Conservation (phyloP, 2,888 invertebrate species). For the Sminthurides aquaticus region DNA sequence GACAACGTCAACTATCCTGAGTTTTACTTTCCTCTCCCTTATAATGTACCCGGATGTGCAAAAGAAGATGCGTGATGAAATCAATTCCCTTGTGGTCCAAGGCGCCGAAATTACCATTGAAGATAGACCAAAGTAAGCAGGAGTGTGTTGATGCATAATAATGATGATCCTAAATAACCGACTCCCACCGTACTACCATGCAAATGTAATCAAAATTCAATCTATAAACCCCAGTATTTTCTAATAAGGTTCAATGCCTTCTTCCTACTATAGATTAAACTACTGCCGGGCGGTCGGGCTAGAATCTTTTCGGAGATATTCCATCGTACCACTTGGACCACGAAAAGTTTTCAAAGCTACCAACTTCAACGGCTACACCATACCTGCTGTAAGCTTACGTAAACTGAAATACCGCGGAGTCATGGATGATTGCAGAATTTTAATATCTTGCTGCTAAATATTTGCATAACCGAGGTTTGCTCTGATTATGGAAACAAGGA, state of each 20-base stretch:
- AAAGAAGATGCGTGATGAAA: conserved; percentile 3
- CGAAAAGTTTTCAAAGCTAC: background rate
- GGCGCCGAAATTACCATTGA: background rate
- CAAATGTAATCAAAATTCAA: too few species aligned
- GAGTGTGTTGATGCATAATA: background rate
- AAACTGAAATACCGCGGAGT: background rate
- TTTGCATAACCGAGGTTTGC: too few species aligned
- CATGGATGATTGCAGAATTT: too few species aligned
- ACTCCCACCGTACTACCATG: too few species aligned
- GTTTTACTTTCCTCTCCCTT: background rate
- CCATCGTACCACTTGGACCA: background rate
- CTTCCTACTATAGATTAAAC: background rate
- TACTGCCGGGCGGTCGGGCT: background rate
- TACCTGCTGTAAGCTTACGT: background rate
- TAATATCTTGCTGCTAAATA: too few species aligned
- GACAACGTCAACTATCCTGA: background rate
- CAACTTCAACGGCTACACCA: background rate
- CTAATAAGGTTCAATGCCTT: too few species aligned
- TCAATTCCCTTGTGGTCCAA: background rate
- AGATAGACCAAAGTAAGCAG: background rate
- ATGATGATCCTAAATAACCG: too few species aligned
- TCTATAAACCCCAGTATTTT: too few species aligned
- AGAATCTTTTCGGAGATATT: background rate
- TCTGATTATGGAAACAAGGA: too few species aligned
- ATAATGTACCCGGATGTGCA: background rate